A percentile compares a stretch with the other conserved stretches of the same genome.
Conservation (phyloP, 2,797 vertebrate genomes). For the Miichthys miiuy region DNA sequence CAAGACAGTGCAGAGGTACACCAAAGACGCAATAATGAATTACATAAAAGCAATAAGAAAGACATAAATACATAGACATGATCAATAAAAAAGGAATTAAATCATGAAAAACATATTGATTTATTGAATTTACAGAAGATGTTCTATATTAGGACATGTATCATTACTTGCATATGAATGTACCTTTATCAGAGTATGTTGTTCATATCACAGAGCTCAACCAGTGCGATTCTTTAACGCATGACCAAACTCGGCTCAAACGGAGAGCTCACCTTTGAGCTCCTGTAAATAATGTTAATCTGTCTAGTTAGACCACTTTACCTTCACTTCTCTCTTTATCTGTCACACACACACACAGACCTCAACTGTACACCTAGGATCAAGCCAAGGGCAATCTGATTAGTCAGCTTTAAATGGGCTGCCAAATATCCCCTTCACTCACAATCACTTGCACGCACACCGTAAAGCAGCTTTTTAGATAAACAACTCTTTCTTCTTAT, state of each 20-base stretch:
- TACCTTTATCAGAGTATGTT: too few species aligned
- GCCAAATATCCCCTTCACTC: slow-evolving; percentile 71
- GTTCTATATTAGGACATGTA: too few species aligned
- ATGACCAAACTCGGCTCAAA: slow-evolving; percentile 7
- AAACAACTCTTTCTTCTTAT: neutral
- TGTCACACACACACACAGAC: slow-evolving; percentile 24
- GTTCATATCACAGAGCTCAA: too few species aligned
- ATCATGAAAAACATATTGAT: too few species aligned
- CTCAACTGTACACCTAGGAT: slow-evolving; percentile 34
- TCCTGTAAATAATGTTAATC: slow-evolving; percentile 32
- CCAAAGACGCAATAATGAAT: too few species aligned
- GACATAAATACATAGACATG: too few species aligned
- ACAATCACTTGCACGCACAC: slow-evolving; percentile 53
- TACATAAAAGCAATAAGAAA: too few species aligned
- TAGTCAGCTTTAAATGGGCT: slow-evolving; percentile 75
- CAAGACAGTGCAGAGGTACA: too few species aligned
- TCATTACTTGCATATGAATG: too few species aligned
- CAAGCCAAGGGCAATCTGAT: slow-evolving; percentile 75
- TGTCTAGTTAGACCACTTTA: slow-evolving; percentile 36
- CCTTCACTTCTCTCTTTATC: slow-evolving; percentile 35
- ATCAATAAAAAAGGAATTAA: too few species aligned
- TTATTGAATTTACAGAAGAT: too few species aligned
- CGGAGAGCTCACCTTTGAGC: slow-evolving; percentile 9
- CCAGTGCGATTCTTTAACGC: neutral
- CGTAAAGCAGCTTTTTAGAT: slow-evolving; percentile 29